Conservation (phyloP, 2,113 vertebrate species). For the Suricata suricatta region DNA sequence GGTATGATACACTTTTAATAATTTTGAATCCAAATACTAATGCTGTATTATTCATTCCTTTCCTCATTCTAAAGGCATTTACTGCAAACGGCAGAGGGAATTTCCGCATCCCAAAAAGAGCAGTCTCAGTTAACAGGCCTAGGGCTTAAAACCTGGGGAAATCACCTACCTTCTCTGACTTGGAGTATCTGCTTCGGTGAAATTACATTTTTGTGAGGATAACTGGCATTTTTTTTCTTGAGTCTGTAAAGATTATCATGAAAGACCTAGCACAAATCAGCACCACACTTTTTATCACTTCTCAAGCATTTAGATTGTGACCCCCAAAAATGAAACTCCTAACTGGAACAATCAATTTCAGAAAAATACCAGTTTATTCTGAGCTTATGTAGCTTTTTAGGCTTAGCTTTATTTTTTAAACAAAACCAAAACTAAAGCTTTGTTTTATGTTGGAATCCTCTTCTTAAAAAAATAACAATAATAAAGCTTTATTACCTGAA, state of each 20-base stretch:
- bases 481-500: neutral
- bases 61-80: neutral
- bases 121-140: too few relatives aligned
- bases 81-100: neutral
- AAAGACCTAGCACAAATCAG: neutral
- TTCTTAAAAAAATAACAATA: neutral
- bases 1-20: neutral
- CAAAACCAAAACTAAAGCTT: neutral
- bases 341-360: neutral
- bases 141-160: neutral
- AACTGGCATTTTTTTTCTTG: neutral
- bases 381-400: neutral
- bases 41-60: neutral
- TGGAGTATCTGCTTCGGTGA: neutral
- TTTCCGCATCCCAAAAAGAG: neutral
- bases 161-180: neutral
- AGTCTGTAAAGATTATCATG: neutral
- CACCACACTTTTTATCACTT: neutral
- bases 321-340: neutral
- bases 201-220: neutral
- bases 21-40: neutral
- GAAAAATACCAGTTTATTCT: neutral
- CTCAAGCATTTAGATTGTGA: neutral
- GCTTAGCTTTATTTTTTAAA: constrained; percentile 16
- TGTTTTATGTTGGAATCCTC: neutral